Percentiles rank a stretch among this genome's conserved stretches.
Evolutionary conservation across 2,797 vertebrate species (phyloP).

Genomic region (Tapirus indicus): DNA sequence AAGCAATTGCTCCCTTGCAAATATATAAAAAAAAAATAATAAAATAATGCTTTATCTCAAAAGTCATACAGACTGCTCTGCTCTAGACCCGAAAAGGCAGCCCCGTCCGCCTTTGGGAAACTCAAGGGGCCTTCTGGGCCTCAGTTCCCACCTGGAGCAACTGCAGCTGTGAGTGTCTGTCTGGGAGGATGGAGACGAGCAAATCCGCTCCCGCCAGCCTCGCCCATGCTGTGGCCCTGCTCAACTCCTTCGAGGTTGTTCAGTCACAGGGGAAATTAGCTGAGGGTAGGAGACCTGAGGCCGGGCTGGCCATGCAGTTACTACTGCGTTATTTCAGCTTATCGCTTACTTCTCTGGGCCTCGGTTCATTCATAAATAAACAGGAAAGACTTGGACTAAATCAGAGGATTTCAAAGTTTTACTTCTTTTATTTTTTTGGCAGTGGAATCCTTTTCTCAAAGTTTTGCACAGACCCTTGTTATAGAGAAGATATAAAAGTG

Average conservation of each 20-base stretch:
- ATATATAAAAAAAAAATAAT: too few species aligned
- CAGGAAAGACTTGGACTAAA: not conserved
- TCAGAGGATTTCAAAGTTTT: not conserved
- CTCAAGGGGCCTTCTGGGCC: not conserved
- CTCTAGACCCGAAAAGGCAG: not conserved
- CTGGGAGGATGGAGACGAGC: not conserved
- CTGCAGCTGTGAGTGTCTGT: not conserved
- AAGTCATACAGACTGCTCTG: not conserved
- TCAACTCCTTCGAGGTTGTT: not conserved
- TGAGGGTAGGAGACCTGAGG: not conserved
- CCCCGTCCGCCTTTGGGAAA: not conserved
- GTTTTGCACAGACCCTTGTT: not conserved
- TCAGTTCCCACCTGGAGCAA: not conserved
- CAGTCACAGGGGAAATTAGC: not conserved
- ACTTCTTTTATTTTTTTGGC: not conserved
- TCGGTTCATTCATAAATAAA: not conserved
- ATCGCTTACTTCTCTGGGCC: not conserved
- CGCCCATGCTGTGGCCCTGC: accelerated
- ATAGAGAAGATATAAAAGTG: not conserved
- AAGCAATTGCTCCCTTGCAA: too few species aligned
- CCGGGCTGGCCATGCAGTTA: accelerated
- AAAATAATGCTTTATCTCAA: not conserved
- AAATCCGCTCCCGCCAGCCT: not conserved
- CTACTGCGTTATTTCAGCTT: not conserved
- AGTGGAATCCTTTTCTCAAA: not conserved